Evolutionary conservation across 2,113 vertebrate species (phyloP), one percentile per base, ranked within the genome.

Genomic region (Lasiurus cinereus): DNA sequence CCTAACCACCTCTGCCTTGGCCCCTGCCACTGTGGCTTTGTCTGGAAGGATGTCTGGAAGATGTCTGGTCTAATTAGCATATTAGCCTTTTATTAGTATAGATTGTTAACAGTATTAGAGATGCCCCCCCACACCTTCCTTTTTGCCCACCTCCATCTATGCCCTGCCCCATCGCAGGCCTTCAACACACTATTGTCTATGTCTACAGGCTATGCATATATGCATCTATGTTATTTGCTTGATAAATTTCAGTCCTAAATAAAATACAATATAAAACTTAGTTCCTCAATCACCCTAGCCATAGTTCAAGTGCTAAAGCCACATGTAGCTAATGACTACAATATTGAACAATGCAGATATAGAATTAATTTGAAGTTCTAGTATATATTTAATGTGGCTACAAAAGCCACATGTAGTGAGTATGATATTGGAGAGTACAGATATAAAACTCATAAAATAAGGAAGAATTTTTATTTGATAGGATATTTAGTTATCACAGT

Each of bases 361-460:
- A 33, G 15, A 70, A 86, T 21, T 48, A 24, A 62, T 13, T 50
- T 70, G 70, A 79, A 79, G 31, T 62, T 93, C 31, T 93, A 59
- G 43, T 46, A 33, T 50, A 59, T 16, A 70, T 56, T 84, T 78
- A 29, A 69, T 15, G 12, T 86, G 74, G 15, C 16, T 50, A 93
- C 12, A 90, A n/a, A 85, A 78, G 22, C 6, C 27, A 74, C 21
- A 39, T 70, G 48, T 52, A 66, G 12, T 66, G 43, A 31, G 11
- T 74, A 83, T 29, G 22, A 79, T 56, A 64, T 52, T 62, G 16
- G 31, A 70, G 33, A 94, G 15, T 77, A 15, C 13, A 43, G 2
- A 86, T 52, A 77, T 48, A 67, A 13, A 78, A 69, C 29, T 85
- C 36, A 83, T 16, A 78, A 12, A 94, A 86, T 90, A n/a, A 92